Percentiles rank a stretch among this genome's conserved stretches.
phyloP scores from a whole-genome alignment of 2,888 invertebrate genomes.

The Malacosoma neustria region DNA sequence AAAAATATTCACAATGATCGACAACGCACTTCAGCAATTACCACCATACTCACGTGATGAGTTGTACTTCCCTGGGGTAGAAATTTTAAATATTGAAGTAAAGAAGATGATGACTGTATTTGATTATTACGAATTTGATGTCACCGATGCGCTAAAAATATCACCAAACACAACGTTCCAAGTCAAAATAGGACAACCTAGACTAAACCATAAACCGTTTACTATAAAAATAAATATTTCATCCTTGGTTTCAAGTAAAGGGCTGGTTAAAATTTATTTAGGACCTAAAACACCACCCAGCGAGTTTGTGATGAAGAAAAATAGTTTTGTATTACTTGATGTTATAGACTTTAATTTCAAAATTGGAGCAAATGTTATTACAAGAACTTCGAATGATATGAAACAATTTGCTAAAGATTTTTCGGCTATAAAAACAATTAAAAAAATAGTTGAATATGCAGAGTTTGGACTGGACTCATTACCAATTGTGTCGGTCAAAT shows the following conservation, averaged over 20 bases:
- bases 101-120: conserved; percentile 79
- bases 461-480: conserved; percentile 65
- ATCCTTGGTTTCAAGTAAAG: conserved; percentile 74
- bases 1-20: conserved; percentile 72
- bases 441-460: conserved; percentile 75
- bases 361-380: conserved; percentile 78
- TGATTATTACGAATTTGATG: conserved; percentile 78
- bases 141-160: conserved; percentile 73
- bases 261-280: conserved; percentile 78
- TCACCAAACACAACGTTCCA: conserved; percentile 41
- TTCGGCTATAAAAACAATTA: conserved; percentile 74
- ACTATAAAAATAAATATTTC: conserved; percentile 76
- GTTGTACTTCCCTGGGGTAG: conserved; percentile 76
- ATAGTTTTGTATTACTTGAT: conserved; percentile 76
- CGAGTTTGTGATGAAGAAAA: conserved; percentile 62
- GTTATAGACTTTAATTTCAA: conserved; percentile 74
- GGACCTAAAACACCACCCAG: conserved; percentile 80
- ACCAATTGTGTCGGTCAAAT: conserved; percentile 59
- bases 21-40: conserved; percentile 71
- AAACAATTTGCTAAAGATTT: conserved; percentile 76
- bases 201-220: conserved; percentile 83
- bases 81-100: conserved; percentile 75
- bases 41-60: conserved; percentile 75
- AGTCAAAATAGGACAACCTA: conserved; percentile 70
- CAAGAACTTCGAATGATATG: conserved; percentile 76